phyloP scores from a whole-genome alignment of 1,140 invertebrate genomes.

The Bombus picipes region DNA sequence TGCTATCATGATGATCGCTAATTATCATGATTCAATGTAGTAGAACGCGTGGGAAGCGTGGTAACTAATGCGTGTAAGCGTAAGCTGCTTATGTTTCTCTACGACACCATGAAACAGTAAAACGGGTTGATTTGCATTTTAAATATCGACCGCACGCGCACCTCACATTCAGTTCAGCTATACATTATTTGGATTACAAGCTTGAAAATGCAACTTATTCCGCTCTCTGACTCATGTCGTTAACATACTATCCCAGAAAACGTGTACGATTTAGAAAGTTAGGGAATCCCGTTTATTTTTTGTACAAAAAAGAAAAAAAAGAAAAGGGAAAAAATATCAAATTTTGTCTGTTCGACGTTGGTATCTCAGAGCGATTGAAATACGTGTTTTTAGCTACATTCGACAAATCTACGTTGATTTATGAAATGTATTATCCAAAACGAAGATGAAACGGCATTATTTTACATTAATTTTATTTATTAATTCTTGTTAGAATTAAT shows the following conservation, averaged over 20 bases:
- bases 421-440: too few species aligned
- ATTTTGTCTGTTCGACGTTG: background rate
- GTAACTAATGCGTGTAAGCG: slow-evolving; percentile 17
- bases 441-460: too few species aligned
- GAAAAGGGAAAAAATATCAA: background rate
- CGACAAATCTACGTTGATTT: too few species aligned
- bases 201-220: slow-evolving; percentile 22
- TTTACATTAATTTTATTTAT: too few species aligned
- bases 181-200: slow-evolving; percentile 33
- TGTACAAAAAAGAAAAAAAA: too few species aligned
- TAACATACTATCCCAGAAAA: background rate
- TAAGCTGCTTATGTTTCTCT: slow-evolving; percentile 36
- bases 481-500: too few species aligned
- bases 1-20: slow-evolving; percentile 14
- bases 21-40: slow-evolving; percentile 27
- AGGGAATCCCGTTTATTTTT: background rate
- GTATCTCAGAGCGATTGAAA: background rate
- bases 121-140: slow-evolving; percentile 43
- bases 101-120: slow-evolving; percentile 30
- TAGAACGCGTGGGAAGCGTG: slow-evolving; percentile 42
- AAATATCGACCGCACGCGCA: slow-evolving; percentile 38
- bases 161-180: background rate
- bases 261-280: slow-evolving; percentile 13
- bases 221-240: slow-evolving; percentile 22
- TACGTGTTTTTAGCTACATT: background rate